Evolutionary conservation across 2,888 invertebrate species (phyloP), one percentile per base, ranked within the genome.

Genomic region (Plebejus melissa): DNA sequence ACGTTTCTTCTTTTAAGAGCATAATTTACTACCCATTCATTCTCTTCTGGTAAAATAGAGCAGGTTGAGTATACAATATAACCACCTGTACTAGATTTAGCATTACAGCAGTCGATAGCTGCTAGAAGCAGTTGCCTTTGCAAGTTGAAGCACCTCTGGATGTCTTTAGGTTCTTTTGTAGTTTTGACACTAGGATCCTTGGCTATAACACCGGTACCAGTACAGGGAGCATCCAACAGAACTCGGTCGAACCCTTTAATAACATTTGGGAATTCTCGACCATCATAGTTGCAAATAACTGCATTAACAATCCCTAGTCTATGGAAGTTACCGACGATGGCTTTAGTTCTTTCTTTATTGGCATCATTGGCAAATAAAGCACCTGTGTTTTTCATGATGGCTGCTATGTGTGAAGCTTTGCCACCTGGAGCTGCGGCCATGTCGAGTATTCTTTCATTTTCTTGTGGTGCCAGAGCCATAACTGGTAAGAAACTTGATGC

Each of bases 341-440:
- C 98, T 85, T 97, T 98, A 54, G 97, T 95, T 80, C 99, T 94
- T 22, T 98, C 98, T 82, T 95, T 96, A 87, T 98, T 99, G 0
- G 96, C 95, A 87, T 99, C 99, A 90, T 99, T 99, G 4, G 99
- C 98, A 89, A 99, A 98, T 50, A 99, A 87, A 1, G 97, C 95
- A 0, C 99, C 99, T 0, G 99, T 99, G 87, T 99, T 99, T 89
- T 98, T 98, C 99, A 99, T 99, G 13, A 99, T 94, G 0, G 99
- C 97, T 74, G 99, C 98, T 78, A 99, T 99, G 88, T 99, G 99
- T 0, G 99, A 98, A 0, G 99, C 98, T 93, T 99, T 99, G 9
- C 99, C 99, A 72, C 99, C 99, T 0, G 99, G 99, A 0, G 99
- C 99, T 0, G 99, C 96, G 86, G 98, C 98, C 98, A 99, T 97